Evolutionary conservation across 2,888 invertebrate genomes (phyloP).

Genomic region (Hydraecia micacea): DNA sequence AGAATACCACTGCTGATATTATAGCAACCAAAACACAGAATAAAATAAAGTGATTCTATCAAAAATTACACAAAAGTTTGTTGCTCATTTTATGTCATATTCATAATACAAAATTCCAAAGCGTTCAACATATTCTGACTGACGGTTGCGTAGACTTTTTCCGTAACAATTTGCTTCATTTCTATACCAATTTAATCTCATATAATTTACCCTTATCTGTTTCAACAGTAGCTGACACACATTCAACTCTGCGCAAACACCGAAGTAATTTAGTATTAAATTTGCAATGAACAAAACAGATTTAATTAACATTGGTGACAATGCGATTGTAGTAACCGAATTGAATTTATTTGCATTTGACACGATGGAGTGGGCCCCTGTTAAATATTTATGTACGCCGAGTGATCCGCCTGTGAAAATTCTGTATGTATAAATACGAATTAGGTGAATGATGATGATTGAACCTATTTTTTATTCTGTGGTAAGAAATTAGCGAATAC

Average conservation of each 20-base stretch:
- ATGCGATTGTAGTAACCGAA: conserved; percentile 66
- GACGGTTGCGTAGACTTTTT: not conserved
- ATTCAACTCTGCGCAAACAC: conserved; percentile 29
- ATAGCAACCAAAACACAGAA: not conserved
- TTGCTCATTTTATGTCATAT: not conserved
- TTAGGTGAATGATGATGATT: conserved; percentile 34
- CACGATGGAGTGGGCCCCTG: conserved; percentile 59
- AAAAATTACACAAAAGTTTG: not conserved
- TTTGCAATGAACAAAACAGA: conserved; percentile 64
- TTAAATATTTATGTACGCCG: conserved; percentile 67
- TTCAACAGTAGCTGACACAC: not conserved
- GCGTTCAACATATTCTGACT: not conserved
- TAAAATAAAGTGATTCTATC: not conserved
- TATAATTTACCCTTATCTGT: conserved; percentile 11
- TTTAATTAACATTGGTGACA: conserved; percentile 68
- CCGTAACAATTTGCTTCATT: not conserved
- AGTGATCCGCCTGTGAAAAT: conserved; percentile 59
- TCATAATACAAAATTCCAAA: not conserved
- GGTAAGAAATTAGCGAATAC: not conserved
- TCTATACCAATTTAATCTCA: conserved; percentile 9
- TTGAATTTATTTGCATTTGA: conserved; percentile 73
- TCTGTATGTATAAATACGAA: conserved; percentile 64
- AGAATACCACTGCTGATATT: not conserved
- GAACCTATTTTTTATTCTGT: not conserved
- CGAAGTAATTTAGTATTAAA: conserved; percentile 61